phyloP scores from a whole-genome alignment of 2,113 vertebrate species.

The Calidris pugnax region DNA sequence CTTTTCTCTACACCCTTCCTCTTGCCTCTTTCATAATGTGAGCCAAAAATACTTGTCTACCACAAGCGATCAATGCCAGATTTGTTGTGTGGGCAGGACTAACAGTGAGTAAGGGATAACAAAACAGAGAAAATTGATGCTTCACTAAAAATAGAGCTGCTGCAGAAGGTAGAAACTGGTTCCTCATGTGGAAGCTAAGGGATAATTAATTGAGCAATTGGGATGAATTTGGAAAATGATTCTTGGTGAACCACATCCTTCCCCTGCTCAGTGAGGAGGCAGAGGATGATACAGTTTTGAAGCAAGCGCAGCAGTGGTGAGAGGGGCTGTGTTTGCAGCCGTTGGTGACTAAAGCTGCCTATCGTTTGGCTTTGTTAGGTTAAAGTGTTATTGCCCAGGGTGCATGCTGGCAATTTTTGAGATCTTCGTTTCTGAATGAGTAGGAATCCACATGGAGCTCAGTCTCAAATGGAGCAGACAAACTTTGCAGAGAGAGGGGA shows the following conservation, averaged over 20 bases:
- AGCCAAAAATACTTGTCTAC: slow-evolving; percentile 32
- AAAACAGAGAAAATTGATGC: slow-evolving; percentile 31
- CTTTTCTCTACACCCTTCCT: not conserved
- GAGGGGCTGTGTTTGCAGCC: not conserved
- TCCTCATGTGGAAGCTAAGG: slow-evolving; percentile 55
- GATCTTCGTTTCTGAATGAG: not conserved
- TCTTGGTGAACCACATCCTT: slow-evolving; percentile 73
- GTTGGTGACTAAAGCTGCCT: not conserved
- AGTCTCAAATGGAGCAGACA: not conserved
- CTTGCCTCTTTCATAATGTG: not conserved
- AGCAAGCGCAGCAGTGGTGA: not conserved
- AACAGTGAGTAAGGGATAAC: slow-evolving; percentile 19
- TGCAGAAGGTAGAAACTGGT: slow-evolving; percentile 61
- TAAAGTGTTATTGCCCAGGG: not conserved
- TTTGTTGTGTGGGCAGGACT: slow-evolving; percentile 50
- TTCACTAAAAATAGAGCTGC: slow-evolving; percentile 60
- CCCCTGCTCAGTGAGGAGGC: not conserved
- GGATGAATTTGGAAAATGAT: slow-evolving; percentile 50
- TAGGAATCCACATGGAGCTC: not conserved
- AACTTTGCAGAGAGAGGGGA: not conserved
- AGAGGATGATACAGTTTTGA: not conserved
- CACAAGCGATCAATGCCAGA: slow-evolving; percentile 52
- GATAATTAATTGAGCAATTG: slow-evolving; percentile 69
- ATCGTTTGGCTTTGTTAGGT: not conserved
- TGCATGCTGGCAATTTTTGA: not conserved